Percentiles rank a stretch among this genome's conserved stretches.
Evolutionary conservation across 2,797 vertebrate species (phyloP).

Genomic region (Stomatorhinus walkeri): DNA sequence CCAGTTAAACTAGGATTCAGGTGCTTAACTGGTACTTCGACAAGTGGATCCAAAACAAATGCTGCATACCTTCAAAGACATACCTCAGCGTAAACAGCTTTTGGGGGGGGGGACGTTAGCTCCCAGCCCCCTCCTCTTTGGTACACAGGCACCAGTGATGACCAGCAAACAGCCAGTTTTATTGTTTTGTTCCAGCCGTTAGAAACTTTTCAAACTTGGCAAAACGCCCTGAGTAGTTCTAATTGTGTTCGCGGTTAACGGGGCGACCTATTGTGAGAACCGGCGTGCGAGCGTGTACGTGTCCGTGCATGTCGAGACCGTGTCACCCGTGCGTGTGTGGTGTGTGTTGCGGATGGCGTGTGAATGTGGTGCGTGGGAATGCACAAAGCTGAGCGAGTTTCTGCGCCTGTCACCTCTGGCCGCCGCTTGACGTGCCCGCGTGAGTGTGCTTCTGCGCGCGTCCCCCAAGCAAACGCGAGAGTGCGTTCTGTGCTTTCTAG

Average conservation of each 20-base stretch:
- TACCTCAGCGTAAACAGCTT: conserved; percentile 38
- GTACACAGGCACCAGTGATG: conserved; percentile 23
- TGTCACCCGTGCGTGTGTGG: background rate
- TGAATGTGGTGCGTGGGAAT: background rate
- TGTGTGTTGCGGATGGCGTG: background rate
- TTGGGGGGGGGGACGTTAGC: conserved; percentile 37
- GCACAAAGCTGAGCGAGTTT: background rate
- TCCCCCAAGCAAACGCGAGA: background rate
- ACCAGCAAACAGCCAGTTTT: conserved; percentile 35
- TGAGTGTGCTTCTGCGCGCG: background rate
- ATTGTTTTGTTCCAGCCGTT: conserved; percentile 37
- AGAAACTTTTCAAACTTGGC: conserved; percentile 23
- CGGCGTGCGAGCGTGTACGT: background rate
- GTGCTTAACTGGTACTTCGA: conserved; percentile 42
- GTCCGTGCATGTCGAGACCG: background rate
- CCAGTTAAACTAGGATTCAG: conserved; percentile 22
- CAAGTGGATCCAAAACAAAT: conserved; percentile 31
- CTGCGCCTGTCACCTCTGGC: background rate
- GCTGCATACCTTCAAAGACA: conserved; percentile 38
- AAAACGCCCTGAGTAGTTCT: background rate
- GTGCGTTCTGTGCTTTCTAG: background rate
- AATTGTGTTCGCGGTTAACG: background rate
- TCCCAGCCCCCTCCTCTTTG: conserved; percentile 30
- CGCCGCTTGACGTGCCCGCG: background rate
- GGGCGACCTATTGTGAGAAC: background rate